These are phyloP conservation scores for Trachythela sp. DNA, from an alignment of 64 coral and sea anemone genomes.

Conservation along the genomic window DNA sequence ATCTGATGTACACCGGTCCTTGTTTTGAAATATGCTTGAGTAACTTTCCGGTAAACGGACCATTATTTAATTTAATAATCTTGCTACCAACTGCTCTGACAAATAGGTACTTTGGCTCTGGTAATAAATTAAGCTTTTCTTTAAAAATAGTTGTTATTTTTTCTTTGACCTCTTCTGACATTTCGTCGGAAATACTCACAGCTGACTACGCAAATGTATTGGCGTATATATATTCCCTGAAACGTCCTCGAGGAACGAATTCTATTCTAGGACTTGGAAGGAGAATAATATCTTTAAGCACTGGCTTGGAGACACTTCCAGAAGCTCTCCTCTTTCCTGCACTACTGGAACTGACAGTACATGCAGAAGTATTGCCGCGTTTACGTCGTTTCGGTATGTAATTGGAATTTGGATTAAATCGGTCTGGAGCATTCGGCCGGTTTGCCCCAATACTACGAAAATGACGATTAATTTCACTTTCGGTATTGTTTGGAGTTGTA, in stretches of 20 bases:
- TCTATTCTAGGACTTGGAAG: slow-evolving; percentile 15
- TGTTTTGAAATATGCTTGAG: neutral
- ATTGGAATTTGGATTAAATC: too few species aligned
- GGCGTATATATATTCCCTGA: neutral
- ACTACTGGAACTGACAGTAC: too few species aligned
- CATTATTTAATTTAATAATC: neutral
- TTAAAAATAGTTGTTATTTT: neutral
- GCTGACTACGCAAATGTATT: neutral
- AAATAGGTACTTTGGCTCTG: neutral
- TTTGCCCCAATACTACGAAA: too few species aligned
- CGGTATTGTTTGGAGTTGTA: too few species aligned
- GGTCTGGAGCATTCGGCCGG: too few species aligned
- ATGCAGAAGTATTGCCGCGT: too few species aligned
- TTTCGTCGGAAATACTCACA: neutral
- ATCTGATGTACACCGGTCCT: neutral
- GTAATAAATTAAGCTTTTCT: neutral
- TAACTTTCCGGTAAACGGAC: neutral
- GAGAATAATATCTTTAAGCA: slow-evolving; percentile 27
- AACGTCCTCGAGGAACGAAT: neutral
- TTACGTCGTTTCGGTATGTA: too few species aligned
- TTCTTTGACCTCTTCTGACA: neutral
- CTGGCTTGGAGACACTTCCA: neutral
- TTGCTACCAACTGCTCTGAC: neutral
- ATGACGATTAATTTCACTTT: too few species aligned
- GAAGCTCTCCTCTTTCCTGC: too few species aligned